Evolutionary conservation across 2,888 invertebrate genomes (phyloP), one percentile per base, ranked within the genome.

Genomic region (Andrena fulva): DNA sequence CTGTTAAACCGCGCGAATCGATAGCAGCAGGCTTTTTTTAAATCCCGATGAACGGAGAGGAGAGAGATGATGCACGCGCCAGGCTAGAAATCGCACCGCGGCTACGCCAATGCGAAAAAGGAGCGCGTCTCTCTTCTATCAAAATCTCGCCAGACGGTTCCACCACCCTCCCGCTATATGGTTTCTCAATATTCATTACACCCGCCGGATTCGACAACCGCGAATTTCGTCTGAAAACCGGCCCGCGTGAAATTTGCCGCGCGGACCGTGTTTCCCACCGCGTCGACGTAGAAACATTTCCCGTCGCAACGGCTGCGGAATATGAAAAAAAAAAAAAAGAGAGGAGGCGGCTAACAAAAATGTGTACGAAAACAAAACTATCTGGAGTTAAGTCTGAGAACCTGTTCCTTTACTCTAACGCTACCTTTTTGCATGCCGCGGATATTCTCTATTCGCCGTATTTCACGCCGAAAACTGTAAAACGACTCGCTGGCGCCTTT

Each of bases 1-100:
- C 80, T 80, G 80, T 80, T 80, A 80, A 80, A 80, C 80, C 63
- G 81, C 67, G 80, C 63, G 72, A 80, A 80, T 80, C 80, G 80
- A 80, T 80, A 62, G 48, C 29, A 8, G 56, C 29, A 8, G 35
- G 67, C 81, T 80, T 80, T 80, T 80, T 80, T 80, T 80, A 80
- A 80, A 78, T 78, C 68, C 80, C 72, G 54, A 73, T 80, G 42
- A 56, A 62, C 66, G 16, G 62, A 16, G 35, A 70, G 24, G 24
- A 20, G 5, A 3, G 54, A 50, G 73, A 68, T 29, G 73, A 72
- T 67, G 67, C 48, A 62, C 54, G 33, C 42, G 20, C 33, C 35
- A 24, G 10, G 12, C 59, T 77, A 74, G 77, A 77, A 74, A 77
- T 76, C 76, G 56, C 48, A 56, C 56, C 42, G 50, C 50, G 60